Conservation (phyloP, 1,140 invertebrate genomes). For the Rhizoglyphus robini region DNA sequence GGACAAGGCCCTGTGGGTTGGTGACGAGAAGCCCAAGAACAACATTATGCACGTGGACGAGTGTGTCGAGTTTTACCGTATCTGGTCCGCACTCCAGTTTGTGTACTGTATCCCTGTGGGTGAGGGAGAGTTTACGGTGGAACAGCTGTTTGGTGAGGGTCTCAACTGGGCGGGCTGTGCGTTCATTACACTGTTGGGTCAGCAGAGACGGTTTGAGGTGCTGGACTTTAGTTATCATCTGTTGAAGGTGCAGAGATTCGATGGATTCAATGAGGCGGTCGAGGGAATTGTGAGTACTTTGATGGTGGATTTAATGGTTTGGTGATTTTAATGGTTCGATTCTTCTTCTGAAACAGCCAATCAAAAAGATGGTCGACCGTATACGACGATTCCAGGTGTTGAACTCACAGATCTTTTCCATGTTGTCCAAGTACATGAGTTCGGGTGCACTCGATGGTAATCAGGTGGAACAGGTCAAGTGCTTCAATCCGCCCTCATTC, state of each 20-base stretch:
- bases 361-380: slow-evolving; percentile 93
- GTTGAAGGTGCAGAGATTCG: slow-evolving; percentile 83
- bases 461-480: slow-evolving; percentile 87
- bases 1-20: slow-evolving; percentile 72
- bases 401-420: slow-evolving; percentile 96
- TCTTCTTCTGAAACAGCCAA: slow-evolving; percentile 46
- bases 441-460: slow-evolving; percentile 61
- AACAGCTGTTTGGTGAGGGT: slow-evolving; percentile 97
- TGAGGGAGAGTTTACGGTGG: slow-evolving; percentile 92
- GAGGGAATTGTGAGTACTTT: slow-evolving; percentile 85
- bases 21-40: slow-evolving; percentile 57
- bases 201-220: slow-evolving; percentile 92
- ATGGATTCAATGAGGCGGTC: slow-evolving; percentile 87
- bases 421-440: slow-evolving; percentile 88
- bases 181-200: slow-evolving; percentile 91
- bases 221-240: slow-evolving; percentile 99
- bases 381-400: slow-evolving; percentile 93
- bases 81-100: slow-evolving; percentile 98
- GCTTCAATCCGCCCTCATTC: slow-evolving; percentile 76
- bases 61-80: slow-evolving; percentile 88
- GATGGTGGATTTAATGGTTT: neutral
- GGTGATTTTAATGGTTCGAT: slow-evolving; percentile 1
- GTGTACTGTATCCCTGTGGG: slow-evolving; percentile 93
- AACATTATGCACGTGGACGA: slow-evolving; percentile 93
- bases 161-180: slow-evolving; percentile 97